phyloP scores from a whole-genome alignment of 53 echinoderm and acorn worm species.

The Zoroaster sp. region DNA sequence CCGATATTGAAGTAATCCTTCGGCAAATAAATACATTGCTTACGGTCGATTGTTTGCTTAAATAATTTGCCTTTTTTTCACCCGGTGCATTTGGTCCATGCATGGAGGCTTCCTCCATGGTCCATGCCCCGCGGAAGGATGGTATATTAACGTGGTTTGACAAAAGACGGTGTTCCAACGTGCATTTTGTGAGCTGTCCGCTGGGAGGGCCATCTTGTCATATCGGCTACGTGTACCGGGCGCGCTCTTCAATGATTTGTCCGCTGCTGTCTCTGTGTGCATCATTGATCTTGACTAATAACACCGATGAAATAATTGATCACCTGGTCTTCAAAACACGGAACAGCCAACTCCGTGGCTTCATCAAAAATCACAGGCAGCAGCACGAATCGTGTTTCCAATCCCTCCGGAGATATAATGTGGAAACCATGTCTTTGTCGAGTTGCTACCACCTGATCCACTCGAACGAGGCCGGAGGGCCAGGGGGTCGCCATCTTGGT shows the following conservation, averaged over 20 bases:
- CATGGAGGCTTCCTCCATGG: background rate
- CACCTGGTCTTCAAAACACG: slow-evolving; percentile 2
- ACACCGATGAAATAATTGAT: slow-evolving; percentile 27
- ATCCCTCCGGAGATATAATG: background rate
- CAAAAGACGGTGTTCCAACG: background rate
- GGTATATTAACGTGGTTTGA: background rate
- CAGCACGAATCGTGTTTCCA: background rate
- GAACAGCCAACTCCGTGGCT: background rate
- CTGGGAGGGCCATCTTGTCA: background rate
- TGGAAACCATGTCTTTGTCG: background rate
- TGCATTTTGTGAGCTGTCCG: background rate
- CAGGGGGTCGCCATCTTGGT: slow-evolving; percentile 7
- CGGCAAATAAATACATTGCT: slow-evolving; percentile 12
- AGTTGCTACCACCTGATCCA: slow-evolving; percentile 24
- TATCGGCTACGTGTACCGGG: background rate
- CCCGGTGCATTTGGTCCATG: background rate
- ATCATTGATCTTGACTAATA: slow-evolving; percentile 10
- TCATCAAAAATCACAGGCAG: slow-evolving; percentile 22
- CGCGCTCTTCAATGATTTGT: background rate
- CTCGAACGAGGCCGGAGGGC: background rate
- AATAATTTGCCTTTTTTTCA: slow-evolving; percentile 19
- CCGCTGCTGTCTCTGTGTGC: background rate
- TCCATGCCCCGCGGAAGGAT: background rate
- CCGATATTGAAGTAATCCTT: slow-evolving; percentile 23
- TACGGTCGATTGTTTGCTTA: slow-evolving; percentile 18